A percentile compares a stretch with the other conserved stretches of the same genome.
phyloP scores from a whole-genome alignment of 2,113 vertebrate genomes.

The Lontra canadensis region DNA sequence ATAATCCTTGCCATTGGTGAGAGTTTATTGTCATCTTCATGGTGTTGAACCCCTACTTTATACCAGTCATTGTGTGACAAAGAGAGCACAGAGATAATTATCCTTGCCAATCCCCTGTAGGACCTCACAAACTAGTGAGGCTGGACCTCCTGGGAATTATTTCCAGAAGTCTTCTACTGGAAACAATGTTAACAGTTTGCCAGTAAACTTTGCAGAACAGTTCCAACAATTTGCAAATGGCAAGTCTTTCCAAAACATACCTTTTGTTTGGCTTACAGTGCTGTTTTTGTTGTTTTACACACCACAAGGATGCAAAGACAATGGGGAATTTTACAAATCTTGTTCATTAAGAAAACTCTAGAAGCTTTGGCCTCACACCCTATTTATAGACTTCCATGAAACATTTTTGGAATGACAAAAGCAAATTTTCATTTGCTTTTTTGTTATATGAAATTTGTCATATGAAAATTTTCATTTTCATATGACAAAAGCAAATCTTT shows the following conservation, averaged over 20 bases:
- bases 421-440: not conserved
- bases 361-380: not conserved
- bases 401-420: not conserved
- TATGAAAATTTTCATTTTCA: too few species aligned
- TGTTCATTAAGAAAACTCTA: not conserved
- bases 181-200: not conserved
- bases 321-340: not conserved
- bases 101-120: not conserved
- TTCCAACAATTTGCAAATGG: not conserved
- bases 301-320: not conserved
- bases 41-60: not conserved
- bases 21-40: not conserved
- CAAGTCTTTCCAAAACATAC: not conserved
- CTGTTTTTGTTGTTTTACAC: conserved; percentile 30
- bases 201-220: not conserved
- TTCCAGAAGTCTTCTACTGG: not conserved
- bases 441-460: too few species aligned
- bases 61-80: not conserved
- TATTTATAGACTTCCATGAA: not conserved
- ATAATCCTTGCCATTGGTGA: not conserved
- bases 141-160: not conserved
- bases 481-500: not conserved
- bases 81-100: not conserved
- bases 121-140: not conserved
- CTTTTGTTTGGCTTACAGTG: not conserved